Evolutionary conservation across 2,888 invertebrate species (phyloP), one percentile per base, ranked within the genome.

Genomic region (Parapristionchus giblindavisi): DNA sequence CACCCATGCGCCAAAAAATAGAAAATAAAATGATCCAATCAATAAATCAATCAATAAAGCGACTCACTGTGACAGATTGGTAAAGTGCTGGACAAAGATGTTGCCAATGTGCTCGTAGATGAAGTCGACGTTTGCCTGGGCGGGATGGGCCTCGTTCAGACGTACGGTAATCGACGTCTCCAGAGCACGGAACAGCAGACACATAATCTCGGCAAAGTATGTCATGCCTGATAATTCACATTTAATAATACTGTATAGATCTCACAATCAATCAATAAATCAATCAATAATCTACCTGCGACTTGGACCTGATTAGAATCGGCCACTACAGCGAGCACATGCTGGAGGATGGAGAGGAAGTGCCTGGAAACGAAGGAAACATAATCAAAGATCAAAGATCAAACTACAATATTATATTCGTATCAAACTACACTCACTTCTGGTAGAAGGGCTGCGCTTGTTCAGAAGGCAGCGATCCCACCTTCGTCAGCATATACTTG

Each of bases 241-340:
- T n/a, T n/a, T n/a, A n/a, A n/a, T n/a, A n/a, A n/a, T n/a, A n/a
- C n/a, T n/a, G n/a, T n/a, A n/a, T n/a, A n/a, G n/a, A n/a, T n/a
- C n/a, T n/a, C 29, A 6, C 36, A 61, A 61, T 61, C 21, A 36
- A 34, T n/a, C n/a, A n/a, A n/a, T n/a, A n/a, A n/a, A n/a, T n/a
- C n/a, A n/a, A n/a, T 38, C 38, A 36, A 61, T 61, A 63, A 14
- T 63, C 63, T 58, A 84, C 87, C 88, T 32, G 87, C 87, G 40
- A 88, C 87, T 27, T 86, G 87, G 52, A 87, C 87, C 75, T 87
- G 98, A 63, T 97, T 98, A 76, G 97, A 95, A 89, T 99, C 99
- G 40, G 98, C 97, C 66, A 97, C 97, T 74, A 99, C 98, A 84
- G 96, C 95, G 90, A 99, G 96, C 81, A 99, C 93, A 90, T 99